Evolutionary conservation across 2,888 invertebrate species (phyloP).

Genomic region (Achlya flavicornis): DNA sequence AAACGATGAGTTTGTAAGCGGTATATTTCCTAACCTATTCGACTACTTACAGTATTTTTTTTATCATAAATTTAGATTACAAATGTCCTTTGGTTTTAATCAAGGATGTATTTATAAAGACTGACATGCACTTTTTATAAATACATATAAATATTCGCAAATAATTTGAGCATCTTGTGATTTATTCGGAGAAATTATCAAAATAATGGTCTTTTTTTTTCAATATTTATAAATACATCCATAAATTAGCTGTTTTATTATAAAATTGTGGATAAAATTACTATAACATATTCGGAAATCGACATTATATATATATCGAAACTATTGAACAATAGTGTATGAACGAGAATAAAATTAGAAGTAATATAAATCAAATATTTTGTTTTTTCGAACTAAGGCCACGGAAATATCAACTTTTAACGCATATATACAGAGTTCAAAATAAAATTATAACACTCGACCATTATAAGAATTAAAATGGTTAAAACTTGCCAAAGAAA

Average conservation of each 20-base stretch:
- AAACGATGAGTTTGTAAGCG: conserved; percentile 41
- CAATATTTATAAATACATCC: conserved; percentile 22
- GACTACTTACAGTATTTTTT: conserved; percentile 50
- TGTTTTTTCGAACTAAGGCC: too few relatives aligned
- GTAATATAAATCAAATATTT: too few relatives aligned
- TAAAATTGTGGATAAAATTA: conserved; percentile 2
- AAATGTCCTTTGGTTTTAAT: background rate
- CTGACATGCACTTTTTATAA: too few relatives aligned
- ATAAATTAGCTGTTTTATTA: background rate
- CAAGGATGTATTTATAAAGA: background rate
- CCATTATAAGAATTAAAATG: too few relatives aligned
- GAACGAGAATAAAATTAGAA: too few relatives aligned
- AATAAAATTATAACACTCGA: background rate
- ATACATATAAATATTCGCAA: too few relatives aligned
- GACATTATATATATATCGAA: too few relatives aligned
- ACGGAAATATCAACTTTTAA: too few relatives aligned
- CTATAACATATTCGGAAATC: background rate
- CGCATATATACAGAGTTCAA: background rate
- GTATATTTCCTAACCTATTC: conserved; percentile 54
- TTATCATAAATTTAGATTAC: conserved; percentile 27
- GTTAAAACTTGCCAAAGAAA: too few relatives aligned
- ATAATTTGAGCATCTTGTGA: too few relatives aligned
- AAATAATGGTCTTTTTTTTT: background rate
- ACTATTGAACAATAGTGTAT: too few relatives aligned
- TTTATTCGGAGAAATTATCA: background rate